Percentiles rank a stretch among this genome's conserved stretches.
phyloP scores from a whole-genome alignment of 2,888 invertebrate species.

The Philereme vetulata region DNA sequence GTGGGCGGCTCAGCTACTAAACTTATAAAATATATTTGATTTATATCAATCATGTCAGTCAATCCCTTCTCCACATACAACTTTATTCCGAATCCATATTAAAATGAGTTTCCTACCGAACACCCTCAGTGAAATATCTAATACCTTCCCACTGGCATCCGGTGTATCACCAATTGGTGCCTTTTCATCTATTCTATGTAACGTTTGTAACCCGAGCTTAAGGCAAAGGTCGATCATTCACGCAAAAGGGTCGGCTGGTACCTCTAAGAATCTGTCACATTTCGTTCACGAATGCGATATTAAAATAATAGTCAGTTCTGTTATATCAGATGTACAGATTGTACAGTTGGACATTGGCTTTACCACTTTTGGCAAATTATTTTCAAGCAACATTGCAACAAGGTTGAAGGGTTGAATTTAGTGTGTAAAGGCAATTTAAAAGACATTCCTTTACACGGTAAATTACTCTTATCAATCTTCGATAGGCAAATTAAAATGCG shows the following conservation, averaged over 20 bases:
- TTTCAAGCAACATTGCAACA: too few species aligned
- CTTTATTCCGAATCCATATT: neutral
- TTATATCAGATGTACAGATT: slow-evolving; percentile 10
- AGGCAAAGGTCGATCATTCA: slow-evolving; percentile 15
- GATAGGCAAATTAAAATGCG: too few species aligned
- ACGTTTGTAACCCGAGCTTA: slow-evolving; percentile 15
- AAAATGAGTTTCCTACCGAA: neutral
- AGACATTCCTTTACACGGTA: too few species aligned
- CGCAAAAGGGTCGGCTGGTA: slow-evolving; percentile 12
- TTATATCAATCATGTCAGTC: too few species aligned
- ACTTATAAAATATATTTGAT: too few species aligned
- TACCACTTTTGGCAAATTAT: too few species aligned
- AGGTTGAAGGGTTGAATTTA: too few species aligned
- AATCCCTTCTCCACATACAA: too few species aligned
- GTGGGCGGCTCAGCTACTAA: too few species aligned
- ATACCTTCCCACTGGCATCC: neutral
- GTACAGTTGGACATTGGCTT: too few species aligned
- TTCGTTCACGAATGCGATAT: neutral
- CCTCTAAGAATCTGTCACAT: neutral
- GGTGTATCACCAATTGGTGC: neutral
- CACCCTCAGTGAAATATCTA: neutral
- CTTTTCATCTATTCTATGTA: slow-evolving; percentile 5
- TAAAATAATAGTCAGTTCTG: neutral
- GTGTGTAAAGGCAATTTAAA: too few species aligned
- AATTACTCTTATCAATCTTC: too few species aligned